Evolutionary conservation across 1,140 invertebrate species (phyloP).

Genomic region (Nomia melanderi): DNA sequence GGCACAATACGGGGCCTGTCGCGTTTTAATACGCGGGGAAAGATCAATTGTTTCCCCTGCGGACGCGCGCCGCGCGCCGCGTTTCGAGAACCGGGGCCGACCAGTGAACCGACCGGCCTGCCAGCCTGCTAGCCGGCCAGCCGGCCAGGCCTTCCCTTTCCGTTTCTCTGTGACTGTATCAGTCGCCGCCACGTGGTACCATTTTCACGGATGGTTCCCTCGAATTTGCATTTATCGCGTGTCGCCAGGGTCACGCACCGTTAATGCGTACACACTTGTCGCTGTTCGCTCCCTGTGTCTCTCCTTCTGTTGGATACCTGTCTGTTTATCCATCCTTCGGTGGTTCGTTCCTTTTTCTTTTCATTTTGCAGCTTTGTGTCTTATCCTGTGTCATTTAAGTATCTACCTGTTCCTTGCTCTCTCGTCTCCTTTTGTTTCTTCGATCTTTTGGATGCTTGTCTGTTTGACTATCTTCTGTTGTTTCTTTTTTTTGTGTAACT

Average conservation of each 20-base stretch:
- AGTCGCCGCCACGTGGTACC: constrained; percentile 61
- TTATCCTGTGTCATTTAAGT: too few relatives aligned
- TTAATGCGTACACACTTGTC: constrained; percentile 62
- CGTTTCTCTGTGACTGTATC: constrained; percentile 27
- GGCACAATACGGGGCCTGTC: constrained; percentile 11
- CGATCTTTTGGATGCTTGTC: too few relatives aligned
- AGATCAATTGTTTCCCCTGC: constrained; percentile 29
- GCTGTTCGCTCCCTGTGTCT: not conserved
- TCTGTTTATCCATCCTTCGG: too few relatives aligned
- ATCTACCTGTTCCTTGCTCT: constrained; percentile 14
- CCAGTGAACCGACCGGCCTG: not conserved
- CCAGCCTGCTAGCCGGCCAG: not conserved
- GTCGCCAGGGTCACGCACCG: constrained; percentile 61
- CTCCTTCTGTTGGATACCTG: too few relatives aligned
- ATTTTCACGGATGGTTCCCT: constrained; percentile 61
- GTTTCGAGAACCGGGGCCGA: constrained; percentile 13
- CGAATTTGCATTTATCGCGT: constrained; percentile 66
- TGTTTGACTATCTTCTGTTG: too few relatives aligned
- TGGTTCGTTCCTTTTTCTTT: too few relatives aligned
- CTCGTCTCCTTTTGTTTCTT: not conserved
- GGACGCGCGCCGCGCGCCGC: not conserved
- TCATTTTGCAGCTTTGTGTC: too few relatives aligned
- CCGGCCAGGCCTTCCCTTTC: not conserved
- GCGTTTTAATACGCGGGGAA: constrained; percentile 7
- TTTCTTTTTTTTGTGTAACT: too few relatives aligned